phyloP scores from a whole-genome alignment of 2,113 vertebrate genomes.

The Damaliscus lunatus region DNA sequence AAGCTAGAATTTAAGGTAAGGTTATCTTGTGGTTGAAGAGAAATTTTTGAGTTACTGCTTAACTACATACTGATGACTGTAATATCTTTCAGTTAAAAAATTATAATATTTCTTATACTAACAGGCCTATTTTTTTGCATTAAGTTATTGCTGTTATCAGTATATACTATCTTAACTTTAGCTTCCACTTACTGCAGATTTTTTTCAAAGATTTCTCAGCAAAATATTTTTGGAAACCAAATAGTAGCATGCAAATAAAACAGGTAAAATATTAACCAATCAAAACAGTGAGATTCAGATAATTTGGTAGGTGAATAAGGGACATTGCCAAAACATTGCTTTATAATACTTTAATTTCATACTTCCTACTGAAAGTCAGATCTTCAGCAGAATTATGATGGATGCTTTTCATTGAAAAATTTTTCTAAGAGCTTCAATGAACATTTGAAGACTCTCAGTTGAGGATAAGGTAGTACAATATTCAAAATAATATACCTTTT shows the following conservation, averaged over 20 bases:
- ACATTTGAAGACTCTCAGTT: neutral
- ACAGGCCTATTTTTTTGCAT: neutral
- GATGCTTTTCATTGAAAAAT: neutral
- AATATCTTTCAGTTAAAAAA: neutral
- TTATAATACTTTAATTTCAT: neutral
- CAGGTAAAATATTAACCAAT: neutral
- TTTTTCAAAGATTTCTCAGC: neutral
- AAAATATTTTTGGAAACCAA: neutral
- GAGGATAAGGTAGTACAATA: neutral
- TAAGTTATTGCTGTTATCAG: neutral
- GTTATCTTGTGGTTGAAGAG: neutral
- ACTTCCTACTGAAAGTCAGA: neutral
- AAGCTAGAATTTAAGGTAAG: neutral
- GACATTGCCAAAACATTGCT: neutral
- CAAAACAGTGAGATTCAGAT: neutral
- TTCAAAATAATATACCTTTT: neutral
- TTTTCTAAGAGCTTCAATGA: neutral
- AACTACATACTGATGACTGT: neutral
- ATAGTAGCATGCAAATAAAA: neutral
- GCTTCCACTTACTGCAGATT: neutral
- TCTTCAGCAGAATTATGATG: neutral
- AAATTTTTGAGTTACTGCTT: neutral
- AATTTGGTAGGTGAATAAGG: neutral
- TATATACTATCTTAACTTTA: neutral
- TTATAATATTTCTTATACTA: neutral